Conservation (phyloP, 2,797 vertebrate genomes). For the Schizothorax lantsangensis region DNA sequence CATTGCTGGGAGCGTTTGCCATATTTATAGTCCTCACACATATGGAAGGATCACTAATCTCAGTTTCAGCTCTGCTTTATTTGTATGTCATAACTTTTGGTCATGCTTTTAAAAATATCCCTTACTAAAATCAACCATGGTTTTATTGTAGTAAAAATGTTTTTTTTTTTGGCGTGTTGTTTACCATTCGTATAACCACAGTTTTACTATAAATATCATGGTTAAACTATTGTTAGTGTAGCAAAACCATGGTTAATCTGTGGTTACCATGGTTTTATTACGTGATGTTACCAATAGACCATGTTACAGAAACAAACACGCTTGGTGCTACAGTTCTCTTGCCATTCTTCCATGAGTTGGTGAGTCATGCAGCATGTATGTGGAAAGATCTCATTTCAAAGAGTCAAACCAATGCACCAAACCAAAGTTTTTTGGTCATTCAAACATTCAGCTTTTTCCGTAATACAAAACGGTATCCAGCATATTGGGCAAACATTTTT, state of each 20-base stretch:
- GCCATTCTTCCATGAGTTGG: not conserved
- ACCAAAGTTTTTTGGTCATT: not conserved
- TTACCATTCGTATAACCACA: not conserved
- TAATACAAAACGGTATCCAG: not conserved
- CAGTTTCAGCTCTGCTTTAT: not conserved
- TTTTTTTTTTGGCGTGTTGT: too few species aligned
- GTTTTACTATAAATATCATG: not conserved
- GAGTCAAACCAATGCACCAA: not conserved
- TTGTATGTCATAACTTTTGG: not conserved
- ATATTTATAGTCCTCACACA: not conserved
- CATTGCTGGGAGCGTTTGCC: too few species aligned
- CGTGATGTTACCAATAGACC: not conserved
- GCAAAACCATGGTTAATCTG: too few species aligned
- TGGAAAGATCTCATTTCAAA: not conserved
- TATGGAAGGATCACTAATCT: not conserved
- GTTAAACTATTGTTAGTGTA: too few species aligned
- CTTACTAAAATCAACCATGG: not conserved
- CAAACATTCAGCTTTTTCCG: not conserved
- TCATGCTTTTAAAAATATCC: not conserved
- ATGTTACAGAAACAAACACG: not conserved
- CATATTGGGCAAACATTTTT: too few species aligned
- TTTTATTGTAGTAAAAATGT: not conserved
- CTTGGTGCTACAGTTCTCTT: not conserved
- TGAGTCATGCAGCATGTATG: constrained; percentile 37
- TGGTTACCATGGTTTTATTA: not conserved